These are phyloP conservation scores for Vanessa tameamea DNA, from an alignment of 1,140 invertebrate genomes.

Conservation along the genomic window DNA sequence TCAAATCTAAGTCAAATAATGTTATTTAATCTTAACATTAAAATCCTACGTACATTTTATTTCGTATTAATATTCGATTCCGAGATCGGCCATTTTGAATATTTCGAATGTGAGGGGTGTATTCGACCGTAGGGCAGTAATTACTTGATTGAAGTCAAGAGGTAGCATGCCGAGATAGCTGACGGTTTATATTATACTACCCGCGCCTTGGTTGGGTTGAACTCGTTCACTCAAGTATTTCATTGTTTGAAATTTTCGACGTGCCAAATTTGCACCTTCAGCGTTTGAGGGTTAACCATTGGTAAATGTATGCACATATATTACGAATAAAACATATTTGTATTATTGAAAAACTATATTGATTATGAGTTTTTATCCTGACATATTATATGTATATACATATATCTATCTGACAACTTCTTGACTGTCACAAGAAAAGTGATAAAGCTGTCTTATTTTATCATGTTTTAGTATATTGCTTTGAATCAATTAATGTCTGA, in stretches of 20 bases:
- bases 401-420: too few relatives aligned
- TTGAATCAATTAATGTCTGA: neutral
- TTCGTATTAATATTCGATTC: conserved; percentile 41
- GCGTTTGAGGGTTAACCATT: conserved; percentile 72
- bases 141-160: conserved; percentile 80
- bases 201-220: conserved; percentile 54
- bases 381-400: too few relatives aligned
- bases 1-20: neutral
- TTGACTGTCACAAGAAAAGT: too few relatives aligned
- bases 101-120: conserved; percentile 61
- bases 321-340: conserved; percentile 16
- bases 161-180: conserved; percentile 71
- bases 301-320: conserved; percentile 51
- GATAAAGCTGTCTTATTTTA: too few relatives aligned
- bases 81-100: conserved; percentile 75
- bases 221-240: conserved; percentile 55
- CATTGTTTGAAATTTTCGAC: conserved; percentile 61
- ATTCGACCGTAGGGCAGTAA: conserved; percentile 74
- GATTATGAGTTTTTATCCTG: too few relatives aligned
- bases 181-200: conserved; percentile 59
- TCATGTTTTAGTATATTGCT: neutral
- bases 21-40: neutral
- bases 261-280: conserved; percentile 69
- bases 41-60: neutral
- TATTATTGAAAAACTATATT: neutral